Base-by-base conservation (phyloP, 2,888 invertebrate genomes). In the Pachliopta kotzebuea region DNA sequence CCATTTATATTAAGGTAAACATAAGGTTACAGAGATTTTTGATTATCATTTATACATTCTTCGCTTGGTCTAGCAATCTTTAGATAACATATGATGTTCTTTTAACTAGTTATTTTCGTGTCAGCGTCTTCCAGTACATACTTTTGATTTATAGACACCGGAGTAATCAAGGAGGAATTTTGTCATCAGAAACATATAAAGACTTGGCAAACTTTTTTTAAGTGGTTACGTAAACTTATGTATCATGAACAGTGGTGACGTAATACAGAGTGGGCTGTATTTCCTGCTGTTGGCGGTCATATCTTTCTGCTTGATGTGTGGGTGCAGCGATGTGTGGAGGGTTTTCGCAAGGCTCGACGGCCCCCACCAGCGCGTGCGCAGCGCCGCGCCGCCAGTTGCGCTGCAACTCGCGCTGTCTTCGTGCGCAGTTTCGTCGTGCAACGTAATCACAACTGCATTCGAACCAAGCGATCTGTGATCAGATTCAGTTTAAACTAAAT, bases 301-400 rank as follows among this genome's bases (percentile, higher is more conserved):
- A 59, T 23, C 49, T 29, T 23, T 67, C 66, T 69, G 66, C 63
- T 72, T 66, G 64, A 67, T 63, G 71, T 73, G 76, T 78, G 70
- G 71, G 72, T 74, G 76, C 74, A 74, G 62, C 68, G 65, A 68
- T n/a, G 56, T 68, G 69, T 69, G 75, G 74, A 74, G 74, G 77
- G 76, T 88, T 88, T 89, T 89, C 86, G 88, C 90, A 90, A 90
- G 90, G 89, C 89, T 90, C 83, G 78, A 76, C 79, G 76, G 86
- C 71, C 71, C 71, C 72, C 68, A 66, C 85, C 87, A 86, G 81
- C 84, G 80, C 74, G 79, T 70, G 74, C 69, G 70, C 78, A 83
- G 84, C 85, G 86, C 71, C 60, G 67, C 69, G 70, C 76, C 74
- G 68, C 70, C 72, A 75, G 78, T 79, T 75, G 76, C 78, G 78